These are phyloP conservation scores for Pavo muticus DNA, from an alignment of 2,113 vertebrate genomes.

Conservation along the genomic window DNA sequence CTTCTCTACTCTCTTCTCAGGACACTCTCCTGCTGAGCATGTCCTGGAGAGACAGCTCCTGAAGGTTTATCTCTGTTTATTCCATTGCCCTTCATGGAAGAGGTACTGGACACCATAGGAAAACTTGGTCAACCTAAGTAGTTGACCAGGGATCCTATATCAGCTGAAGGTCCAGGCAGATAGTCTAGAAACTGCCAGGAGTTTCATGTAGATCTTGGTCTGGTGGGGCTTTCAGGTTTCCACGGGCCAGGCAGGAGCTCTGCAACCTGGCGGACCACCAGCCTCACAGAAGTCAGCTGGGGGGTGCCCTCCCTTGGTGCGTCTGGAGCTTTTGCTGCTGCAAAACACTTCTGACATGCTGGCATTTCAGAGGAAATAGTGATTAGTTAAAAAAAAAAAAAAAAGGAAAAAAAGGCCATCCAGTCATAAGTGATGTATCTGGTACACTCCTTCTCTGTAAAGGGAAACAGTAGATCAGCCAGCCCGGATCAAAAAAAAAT, in stretches of 20 bases:
- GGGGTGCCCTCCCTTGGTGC: fast-evolving
- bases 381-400: not conserved
- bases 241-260: not conserved
- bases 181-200: not conserved
- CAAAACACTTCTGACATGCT: not conserved
- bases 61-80: not conserved
- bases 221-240: not conserved
- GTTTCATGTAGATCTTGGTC: not conserved
- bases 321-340: not conserved
- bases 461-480: not conserved
- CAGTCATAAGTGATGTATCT: not conserved
- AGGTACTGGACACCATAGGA: not conserved
- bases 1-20: not conserved
- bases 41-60: not conserved
- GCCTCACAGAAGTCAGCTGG: not conserved
- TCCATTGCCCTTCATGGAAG: not conserved
- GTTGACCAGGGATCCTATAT: not conserved
- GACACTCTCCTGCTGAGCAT: not conserved
- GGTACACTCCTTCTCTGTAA: not conserved
- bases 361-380: not conserved
- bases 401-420: not conserved
- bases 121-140: not conserved
- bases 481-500: not conserved
- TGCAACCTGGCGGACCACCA: not conserved
- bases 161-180: not conserved